phyloP scores from a whole-genome alignment of 2,888 invertebrate genomes.

The Euplexia lucipara region DNA sequence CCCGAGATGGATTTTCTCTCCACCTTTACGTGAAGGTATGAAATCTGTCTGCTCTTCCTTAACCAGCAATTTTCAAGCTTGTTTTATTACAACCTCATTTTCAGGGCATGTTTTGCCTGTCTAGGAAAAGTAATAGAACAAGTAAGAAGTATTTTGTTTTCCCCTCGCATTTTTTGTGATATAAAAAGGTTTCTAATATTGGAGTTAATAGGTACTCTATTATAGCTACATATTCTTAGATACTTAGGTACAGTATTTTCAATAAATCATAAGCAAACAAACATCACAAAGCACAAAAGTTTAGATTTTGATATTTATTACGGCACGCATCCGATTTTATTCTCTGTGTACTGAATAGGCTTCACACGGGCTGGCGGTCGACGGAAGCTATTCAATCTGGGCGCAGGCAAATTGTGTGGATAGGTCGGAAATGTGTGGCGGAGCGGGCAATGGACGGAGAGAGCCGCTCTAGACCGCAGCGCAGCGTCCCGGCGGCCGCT shows the following conservation, averaged over 20 bases:
- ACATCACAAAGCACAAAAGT: conserved; percentile 12
- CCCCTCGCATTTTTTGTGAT: background rate
- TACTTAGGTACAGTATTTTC: background rate
- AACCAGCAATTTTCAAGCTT: conserved; percentile 56
- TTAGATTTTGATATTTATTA: conserved; percentile 30
- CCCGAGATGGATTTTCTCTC: conserved; percentile 77
- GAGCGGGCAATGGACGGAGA: conserved; percentile 61
- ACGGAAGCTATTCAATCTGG: conserved; percentile 71
- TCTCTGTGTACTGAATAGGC: conserved; percentile 38
- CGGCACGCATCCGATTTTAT: conserved; percentile 30
- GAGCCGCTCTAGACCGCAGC: conserved; percentile 13
- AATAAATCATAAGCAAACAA: background rate
- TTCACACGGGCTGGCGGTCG: conserved; percentile 41
- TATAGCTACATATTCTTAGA: too few relatives aligned
- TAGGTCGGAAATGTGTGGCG: conserved; percentile 74
- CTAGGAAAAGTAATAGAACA: conserved; percentile 25
- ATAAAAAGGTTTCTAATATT: conserved; percentile 1
- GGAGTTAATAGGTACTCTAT: background rate
- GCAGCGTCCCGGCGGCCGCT: background rate
- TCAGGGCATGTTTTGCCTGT: conserved; percentile 15
- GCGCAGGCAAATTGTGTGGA: conserved; percentile 74
- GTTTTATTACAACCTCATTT: conserved; percentile 37
- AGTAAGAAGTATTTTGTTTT: background rate
- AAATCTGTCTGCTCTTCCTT: conserved; percentile 67
- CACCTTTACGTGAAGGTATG: conserved; percentile 64